Evolutionary conservation across 2,797 vertebrate species (phyloP).

Genomic region (Pseudomugil gertrudae): DNA sequence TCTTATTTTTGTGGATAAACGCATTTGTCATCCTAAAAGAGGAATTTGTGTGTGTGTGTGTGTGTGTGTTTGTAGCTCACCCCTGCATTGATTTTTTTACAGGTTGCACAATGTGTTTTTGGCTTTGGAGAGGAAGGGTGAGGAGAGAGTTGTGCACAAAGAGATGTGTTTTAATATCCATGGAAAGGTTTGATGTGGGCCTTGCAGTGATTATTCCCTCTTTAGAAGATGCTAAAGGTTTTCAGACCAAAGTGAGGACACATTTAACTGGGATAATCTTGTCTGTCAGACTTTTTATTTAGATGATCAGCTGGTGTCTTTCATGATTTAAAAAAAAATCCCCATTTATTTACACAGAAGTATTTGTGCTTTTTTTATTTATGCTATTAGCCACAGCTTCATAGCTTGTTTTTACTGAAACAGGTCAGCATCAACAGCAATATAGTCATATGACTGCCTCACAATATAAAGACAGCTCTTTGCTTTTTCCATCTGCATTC

Average conservation of each 20-base stretch:
- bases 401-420: constrained; percentile 28
- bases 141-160: background rate
- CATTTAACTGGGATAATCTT: constrained; percentile 6
- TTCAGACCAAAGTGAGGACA: background rate
- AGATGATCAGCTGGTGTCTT: background rate
- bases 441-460: constrained; percentile 23
- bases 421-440: constrained; percentile 8
- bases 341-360: constrained; percentile 5
- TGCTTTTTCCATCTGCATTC: constrained; percentile 28
- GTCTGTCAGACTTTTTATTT: background rate
- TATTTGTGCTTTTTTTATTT: constrained; percentile 8
- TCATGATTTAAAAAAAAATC: background rate
- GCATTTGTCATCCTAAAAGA: constrained; percentile 32
- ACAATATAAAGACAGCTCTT: constrained; percentile 11
- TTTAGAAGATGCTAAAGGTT: constrained; percentile 19
- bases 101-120: constrained; percentile 44
- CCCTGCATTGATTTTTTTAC: constrained; percentile 23
- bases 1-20: constrained; percentile 28
- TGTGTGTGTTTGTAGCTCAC: constrained; percentile 43
- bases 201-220: constrained; percentile 14
- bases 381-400: constrained; percentile 18
- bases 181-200: constrained; percentile 44
- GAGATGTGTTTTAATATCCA: constrained; percentile 10
- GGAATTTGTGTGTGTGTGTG: background rate
- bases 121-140: constrained; percentile 12